Base-by-base conservation (phyloP, 2,888 invertebrate genomes). In the Lamellibrachia satsuma region DNA sequence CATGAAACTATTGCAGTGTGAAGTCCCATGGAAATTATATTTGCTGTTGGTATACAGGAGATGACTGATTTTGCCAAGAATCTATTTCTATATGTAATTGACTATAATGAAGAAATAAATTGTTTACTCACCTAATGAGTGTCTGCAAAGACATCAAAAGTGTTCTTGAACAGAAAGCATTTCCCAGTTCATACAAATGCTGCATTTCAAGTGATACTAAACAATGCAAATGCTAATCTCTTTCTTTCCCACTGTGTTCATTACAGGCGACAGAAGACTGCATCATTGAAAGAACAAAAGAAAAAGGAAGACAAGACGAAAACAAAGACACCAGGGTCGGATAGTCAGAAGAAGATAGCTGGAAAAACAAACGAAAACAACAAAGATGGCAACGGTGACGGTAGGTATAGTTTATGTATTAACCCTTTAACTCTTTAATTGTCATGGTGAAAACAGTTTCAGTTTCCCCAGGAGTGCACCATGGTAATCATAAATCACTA, bases 281-380 rank as follows among this genome's bases (percentile, higher is more conserved):
- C 94, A 3, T 94, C 95, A 75, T 94, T 94, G 93, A 96, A 95
- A 91, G 94, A 95, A 92, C 94, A 95, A 92, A 95, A 95, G 92
- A 92, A 94, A 22, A 93, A 94, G 57, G 90, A 93, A 8, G 91
- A 92, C 91, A 93, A 93, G 3, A 93, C 93, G 90, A 91, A 91
- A 90, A 92, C 92, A 51, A 90, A 93, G 55, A 75, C 75, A 22
- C n/a, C 75, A 15, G 22, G 75, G 15, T 75, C 22, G 75, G 75
- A 75, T 75, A n/a, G 75, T 22, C 75, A 75, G 75, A 75, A 75
- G 91, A n/a, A 92, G 92, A 39, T 92, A 93, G 92, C 52, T 60
- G 93, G 92, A 52, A 75, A 92, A 93, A 93, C 92, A 93, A 91
- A 52, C 27, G 52, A 75, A 92, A 90, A 90, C 90, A 11, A 75